A percentile compares a stretch with the other conserved stretches of the same genome.
Evolutionary conservation across 1,140 invertebrate species (phyloP).

Genomic region (Drosophila tropicalis): DNA sequence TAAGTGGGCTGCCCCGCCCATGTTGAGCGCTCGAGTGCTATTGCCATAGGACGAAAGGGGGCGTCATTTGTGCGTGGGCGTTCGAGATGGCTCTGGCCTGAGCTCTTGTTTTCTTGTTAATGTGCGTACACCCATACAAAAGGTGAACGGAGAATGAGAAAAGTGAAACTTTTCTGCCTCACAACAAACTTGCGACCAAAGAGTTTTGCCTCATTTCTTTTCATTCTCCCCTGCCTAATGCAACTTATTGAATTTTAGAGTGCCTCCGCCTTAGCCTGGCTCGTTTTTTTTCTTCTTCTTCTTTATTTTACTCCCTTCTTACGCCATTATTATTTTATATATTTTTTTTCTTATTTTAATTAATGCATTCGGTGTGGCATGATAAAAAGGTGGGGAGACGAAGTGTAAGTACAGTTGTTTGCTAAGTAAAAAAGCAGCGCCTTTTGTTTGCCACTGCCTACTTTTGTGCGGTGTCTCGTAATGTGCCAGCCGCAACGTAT

Average conservation of each 20-base stretch:
- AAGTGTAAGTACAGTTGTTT: conserved; percentile 3
- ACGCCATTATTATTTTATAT: conserved; percentile 32
- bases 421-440: conserved; percentile 19
- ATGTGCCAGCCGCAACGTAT: conserved; percentile 56
- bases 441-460: conserved; percentile 59
- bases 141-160: conserved; percentile 15
- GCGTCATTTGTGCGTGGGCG: conserved; percentile 66
- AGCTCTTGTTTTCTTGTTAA: conserved; percentile 32
- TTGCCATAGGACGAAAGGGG: conserved; percentile 13
- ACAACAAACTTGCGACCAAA: conserved; percentile 47
- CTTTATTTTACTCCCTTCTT: neutral
- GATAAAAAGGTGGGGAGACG: neutral
- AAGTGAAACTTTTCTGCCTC: conserved; percentile 61
- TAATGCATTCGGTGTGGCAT: conserved; percentile 49
- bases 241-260: conserved; percentile 74
- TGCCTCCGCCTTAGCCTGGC: conserved; percentile 39
- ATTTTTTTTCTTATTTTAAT: conserved; percentile 54
- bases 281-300: too few relatives aligned
- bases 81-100: conserved; percentile 51
- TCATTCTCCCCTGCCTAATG: conserved; percentile 40
- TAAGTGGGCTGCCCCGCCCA: conserved; percentile 40
- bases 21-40: conserved; percentile 29
- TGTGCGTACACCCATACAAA: conserved; percentile 34
- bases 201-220: conserved; percentile 32
- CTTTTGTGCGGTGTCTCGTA: conserved; percentile 48